A percentile compares a stretch with the other conserved stretches of the same genome.
Evolutionary conservation across 2,113 vertebrate species (phyloP).

Genomic region (Abramis brama): DNA sequence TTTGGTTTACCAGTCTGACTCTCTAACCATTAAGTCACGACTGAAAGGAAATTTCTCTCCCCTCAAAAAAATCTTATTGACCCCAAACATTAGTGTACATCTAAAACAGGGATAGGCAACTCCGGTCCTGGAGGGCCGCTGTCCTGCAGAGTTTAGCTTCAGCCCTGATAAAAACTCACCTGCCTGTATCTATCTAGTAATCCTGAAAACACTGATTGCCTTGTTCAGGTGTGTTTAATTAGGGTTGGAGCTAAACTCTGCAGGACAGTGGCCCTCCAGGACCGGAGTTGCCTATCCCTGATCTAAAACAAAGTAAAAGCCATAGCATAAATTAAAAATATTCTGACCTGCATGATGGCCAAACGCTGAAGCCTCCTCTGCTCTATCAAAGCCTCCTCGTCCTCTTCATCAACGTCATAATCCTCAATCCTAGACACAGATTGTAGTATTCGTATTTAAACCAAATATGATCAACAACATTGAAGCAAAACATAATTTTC

Average conservation of each 20-base stretch:
- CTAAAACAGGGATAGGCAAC: too few relatives aligned
- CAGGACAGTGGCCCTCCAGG: too few relatives aligned
- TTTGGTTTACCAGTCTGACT: too few relatives aligned
- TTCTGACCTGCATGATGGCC: constrained; percentile 91
- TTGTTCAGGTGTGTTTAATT: too few relatives aligned
- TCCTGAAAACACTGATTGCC: too few relatives aligned
- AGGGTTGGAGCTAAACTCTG: too few relatives aligned
- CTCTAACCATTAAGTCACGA: too few relatives aligned
- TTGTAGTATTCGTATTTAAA: background rate
- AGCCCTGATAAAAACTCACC: too few relatives aligned
- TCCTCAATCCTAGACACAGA: constrained; percentile 84
- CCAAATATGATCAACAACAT: background rate
- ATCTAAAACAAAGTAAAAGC: background rate
- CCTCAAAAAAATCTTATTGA: background rate
- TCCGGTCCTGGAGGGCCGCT: too few relatives aligned
- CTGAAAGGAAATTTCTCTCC: background rate
- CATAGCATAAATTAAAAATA: background rate
- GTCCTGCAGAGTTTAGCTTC: too few relatives aligned
- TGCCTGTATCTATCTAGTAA: too few relatives aligned
- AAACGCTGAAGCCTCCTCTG: constrained; percentile 89
- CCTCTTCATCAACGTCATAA: constrained; percentile 93
- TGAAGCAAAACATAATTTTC: constrained; percentile 59
- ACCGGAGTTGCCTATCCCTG: too few relatives aligned
- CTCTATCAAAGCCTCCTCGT: constrained; percentile 95
- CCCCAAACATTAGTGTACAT: background rate